Conservation (phyloP, 2,888 invertebrate genomes). For the Lycia hirtaria region DNA sequence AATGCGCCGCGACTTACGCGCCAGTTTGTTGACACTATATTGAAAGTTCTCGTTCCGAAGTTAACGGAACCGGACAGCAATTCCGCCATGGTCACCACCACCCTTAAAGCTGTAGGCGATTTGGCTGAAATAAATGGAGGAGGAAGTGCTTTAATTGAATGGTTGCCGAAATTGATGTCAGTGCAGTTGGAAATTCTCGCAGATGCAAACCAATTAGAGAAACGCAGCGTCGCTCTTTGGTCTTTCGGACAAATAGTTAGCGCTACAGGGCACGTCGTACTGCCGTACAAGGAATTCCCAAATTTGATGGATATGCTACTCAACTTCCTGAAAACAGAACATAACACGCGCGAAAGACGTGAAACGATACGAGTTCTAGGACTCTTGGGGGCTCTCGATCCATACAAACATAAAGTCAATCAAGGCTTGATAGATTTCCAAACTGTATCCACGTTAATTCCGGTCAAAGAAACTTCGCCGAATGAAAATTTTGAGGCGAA, state of each 20-base stretch:
- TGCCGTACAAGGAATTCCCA: constrained; percentile 97
- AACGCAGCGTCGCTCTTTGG: constrained; percentile 97
- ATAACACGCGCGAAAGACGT: constrained; percentile 92
- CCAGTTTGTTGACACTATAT: constrained; percentile 97
- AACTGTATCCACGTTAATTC: constrained; percentile 91
- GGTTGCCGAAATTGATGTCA: constrained; percentile 94
- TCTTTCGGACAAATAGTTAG: constrained; percentile 98
- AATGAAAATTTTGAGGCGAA: constrained; percentile 86
- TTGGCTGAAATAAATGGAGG: constrained; percentile 95
- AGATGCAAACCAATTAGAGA: constrained; percentile 97
- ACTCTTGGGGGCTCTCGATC: constrained; percentile 97
- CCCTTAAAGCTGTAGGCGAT: constrained; percentile 97
- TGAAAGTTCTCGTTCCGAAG: constrained; percentile 95
- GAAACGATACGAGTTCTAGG: constrained; percentile 98
- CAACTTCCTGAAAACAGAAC: constrained; percentile 97
- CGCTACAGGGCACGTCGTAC: constrained; percentile 97
- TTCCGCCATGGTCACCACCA: constrained; percentile 95
- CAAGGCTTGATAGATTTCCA: constrained; percentile 96
- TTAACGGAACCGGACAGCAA: constrained; percentile 94
- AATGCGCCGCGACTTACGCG: constrained; percentile 97
- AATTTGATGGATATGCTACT: constrained; percentile 95
- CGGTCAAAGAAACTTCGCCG: constrained; percentile 88
- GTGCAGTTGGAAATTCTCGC: constrained; percentile 97
- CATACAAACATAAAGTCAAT: constrained; percentile 98
- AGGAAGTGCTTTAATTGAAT: constrained; percentile 94